Percentiles rank a stretch among this genome's conserved stretches.
Evolutionary conservation across 2,888 invertebrate species (phyloP).

Genomic region (Bedellia somnulentella): DNA sequence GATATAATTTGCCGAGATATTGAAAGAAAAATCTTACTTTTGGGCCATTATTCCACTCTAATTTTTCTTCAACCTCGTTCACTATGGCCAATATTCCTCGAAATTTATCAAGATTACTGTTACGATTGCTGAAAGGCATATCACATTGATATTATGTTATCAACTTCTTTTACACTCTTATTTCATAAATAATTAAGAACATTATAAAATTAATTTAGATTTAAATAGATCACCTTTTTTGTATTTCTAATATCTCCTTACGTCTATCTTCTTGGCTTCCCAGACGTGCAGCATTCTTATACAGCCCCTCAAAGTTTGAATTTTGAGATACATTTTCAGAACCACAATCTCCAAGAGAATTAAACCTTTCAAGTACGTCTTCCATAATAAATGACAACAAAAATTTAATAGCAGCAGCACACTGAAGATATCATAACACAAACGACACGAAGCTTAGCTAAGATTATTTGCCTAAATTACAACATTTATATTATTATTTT

Average conservation of each 20-base stretch:
- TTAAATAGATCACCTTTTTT: conserved; percentile 53
- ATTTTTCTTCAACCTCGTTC: conserved; percentile 18
- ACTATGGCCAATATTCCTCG: conserved; percentile 55
- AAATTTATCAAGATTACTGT: conserved; percentile 40
- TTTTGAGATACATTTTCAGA: conserved; percentile 6
- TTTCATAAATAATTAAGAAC: background rate
- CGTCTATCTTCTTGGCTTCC: conserved; percentile 57
- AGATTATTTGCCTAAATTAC: background rate
- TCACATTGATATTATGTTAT: background rate
- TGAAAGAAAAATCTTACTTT: too few species aligned
- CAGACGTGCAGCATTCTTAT: conserved; percentile 39
- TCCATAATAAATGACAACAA: too few species aligned
- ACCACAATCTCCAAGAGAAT: conserved; percentile 12
- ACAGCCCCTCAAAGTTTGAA: conserved; percentile 23
- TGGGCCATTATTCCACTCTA: conserved; percentile 10
- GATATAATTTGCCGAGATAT: too few species aligned
- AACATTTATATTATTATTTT: background rate
- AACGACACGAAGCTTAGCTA: background rate
- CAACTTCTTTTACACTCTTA: background rate
- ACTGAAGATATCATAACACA: background rate
- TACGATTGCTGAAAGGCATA: conserved; percentile 51
- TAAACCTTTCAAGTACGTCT: conserved; percentile 26
- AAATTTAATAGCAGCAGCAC: too few species aligned
- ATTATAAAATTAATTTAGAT: background rate
- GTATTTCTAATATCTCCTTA: conserved; percentile 48